Base-by-base conservation (phyloP, 2,797 vertebrate genomes). In the Danio albolineatus region DNA sequence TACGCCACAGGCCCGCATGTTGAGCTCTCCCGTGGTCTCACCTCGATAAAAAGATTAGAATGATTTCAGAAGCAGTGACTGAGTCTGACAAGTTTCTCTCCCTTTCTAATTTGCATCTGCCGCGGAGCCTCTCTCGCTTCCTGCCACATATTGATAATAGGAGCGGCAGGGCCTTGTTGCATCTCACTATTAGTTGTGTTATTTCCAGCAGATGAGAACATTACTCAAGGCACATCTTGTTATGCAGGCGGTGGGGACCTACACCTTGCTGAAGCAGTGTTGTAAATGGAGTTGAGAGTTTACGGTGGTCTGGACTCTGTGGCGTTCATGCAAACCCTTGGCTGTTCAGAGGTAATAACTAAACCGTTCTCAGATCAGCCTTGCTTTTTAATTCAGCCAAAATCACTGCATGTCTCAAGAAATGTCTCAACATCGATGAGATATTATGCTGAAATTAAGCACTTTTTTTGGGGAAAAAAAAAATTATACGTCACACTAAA, bases 191-290 rank as follows among this genome's bases (percentile, higher is more conserved):
- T 82, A 81, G 41, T 62, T 56, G 38, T 54, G 69, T 80, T 75
- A 79, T 84, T 75, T 78, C 70, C 53, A 73, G 51, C 62, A 78
- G 62, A 77, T 84, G 78, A 82, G 81, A 77, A 73, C 28, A 70
- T 72, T 78, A 82, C 76, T 85, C 73, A 72, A 59, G 73, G 51
- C 19, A 81, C 59, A 77, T 85, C 80, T 82, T 74, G 60, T 82
- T 77, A 76, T 65, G 53, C 65, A 75, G 78, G 66, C 5, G 10
- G 7, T 61, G 59, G 54, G 67, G 57, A 43, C 9, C 38, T 7
- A 62, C 48, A 43, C 44, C 64, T 57, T 54, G 57, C 67, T 62
- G 59, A 77, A 82, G 17, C 53, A 8, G 60, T 38, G 53, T 78
- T 76, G 28, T 44, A 79, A 83, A 79, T 74, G 73, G 69, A 82